These are phyloP conservation scores for Columba guinea DNA, from an alignment of 2,797 vertebrate species.

Conservation along the genomic window DNA sequence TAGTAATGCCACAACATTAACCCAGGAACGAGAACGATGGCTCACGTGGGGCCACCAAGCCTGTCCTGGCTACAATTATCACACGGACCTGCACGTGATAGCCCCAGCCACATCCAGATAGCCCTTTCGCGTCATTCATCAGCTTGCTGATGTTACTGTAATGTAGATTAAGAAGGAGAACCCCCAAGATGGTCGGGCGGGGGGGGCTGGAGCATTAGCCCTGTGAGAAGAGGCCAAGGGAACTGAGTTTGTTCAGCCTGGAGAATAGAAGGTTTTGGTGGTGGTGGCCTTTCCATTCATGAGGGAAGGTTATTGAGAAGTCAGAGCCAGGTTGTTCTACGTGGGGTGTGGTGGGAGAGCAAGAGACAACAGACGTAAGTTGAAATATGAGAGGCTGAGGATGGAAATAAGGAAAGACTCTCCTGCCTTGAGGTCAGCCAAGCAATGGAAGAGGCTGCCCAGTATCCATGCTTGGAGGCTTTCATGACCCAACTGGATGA, in stretches of 20 bases:
- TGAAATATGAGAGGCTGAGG: neutral
- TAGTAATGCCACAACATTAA: neutral
- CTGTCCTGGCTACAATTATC: neutral
- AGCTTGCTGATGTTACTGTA: fast-evolving
- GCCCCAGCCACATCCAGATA: neutral
- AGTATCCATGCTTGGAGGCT: neutral
- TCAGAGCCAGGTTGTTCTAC: neutral
- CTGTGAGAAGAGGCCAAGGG: neutral
- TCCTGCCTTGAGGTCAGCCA: neutral
- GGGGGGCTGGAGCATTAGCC: neutral
- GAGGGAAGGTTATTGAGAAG: neutral
- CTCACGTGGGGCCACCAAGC: neutral
- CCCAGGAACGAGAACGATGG: neutral
- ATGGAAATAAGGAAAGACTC: neutral
- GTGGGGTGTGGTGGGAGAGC: neutral
- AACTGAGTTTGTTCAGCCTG: neutral
- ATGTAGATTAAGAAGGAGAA: fast-evolving
- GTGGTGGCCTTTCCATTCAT: neutral
- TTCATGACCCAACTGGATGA: neutral
- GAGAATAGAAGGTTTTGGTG: neutral
- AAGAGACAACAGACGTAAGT: neutral
- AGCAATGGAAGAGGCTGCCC: neutral
- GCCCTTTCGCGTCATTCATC: neutral
- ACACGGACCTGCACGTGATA: fast-evolving
- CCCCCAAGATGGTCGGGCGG: fast-evolving